phyloP scores from a whole-genome alignment of 2,888 invertebrate genomes.

The Philhelius pedissequus region DNA sequence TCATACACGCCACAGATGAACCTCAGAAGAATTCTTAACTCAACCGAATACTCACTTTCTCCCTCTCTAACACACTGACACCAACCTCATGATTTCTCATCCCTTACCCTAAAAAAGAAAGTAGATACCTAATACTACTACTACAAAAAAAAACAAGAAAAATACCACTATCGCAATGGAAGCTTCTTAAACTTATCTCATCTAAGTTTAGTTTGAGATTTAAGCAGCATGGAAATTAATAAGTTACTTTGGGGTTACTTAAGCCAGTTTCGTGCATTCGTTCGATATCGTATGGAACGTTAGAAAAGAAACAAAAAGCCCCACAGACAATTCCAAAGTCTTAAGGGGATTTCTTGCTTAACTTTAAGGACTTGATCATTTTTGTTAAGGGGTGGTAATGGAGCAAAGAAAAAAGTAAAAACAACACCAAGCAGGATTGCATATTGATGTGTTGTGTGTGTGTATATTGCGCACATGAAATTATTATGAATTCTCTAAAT shows the following conservation, averaged over 20 bases:
- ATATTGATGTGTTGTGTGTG: not conserved
- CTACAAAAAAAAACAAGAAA: not conserved
- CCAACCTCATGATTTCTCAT: conserved; percentile 8
- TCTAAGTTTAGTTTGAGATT: conserved; percentile 56
- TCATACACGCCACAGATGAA: conserved; percentile 24
- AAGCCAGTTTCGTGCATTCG: conserved; percentile 4
- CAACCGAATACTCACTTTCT: conserved; percentile 17
- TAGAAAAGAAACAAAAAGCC: not conserved
- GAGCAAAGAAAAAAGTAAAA: not conserved
- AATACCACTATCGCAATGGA: conserved; percentile 19
- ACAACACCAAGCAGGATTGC: not conserved
- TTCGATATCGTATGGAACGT: not conserved
- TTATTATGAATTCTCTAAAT: conserved; percentile 51
- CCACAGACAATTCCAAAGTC: conserved; percentile 38
- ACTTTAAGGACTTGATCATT: conserved; percentile 22
- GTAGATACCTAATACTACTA: not conserved
- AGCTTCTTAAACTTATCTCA: conserved; percentile 64
- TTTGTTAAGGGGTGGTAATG: too few relatives aligned
- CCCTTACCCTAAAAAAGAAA: not conserved
- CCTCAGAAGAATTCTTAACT: conserved; percentile 53
- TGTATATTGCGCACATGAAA: conserved; percentile 19
- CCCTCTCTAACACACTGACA: not conserved
- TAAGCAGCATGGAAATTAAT: conserved; percentile 58
- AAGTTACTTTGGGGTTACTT: conserved; percentile 35
- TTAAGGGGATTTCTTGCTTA: conserved; percentile 27